Percentiles rank a stretch among this genome's conserved stretches.
Conservation (phyloP, 2,797 vertebrate species). For the Menidia menidia region DNA sequence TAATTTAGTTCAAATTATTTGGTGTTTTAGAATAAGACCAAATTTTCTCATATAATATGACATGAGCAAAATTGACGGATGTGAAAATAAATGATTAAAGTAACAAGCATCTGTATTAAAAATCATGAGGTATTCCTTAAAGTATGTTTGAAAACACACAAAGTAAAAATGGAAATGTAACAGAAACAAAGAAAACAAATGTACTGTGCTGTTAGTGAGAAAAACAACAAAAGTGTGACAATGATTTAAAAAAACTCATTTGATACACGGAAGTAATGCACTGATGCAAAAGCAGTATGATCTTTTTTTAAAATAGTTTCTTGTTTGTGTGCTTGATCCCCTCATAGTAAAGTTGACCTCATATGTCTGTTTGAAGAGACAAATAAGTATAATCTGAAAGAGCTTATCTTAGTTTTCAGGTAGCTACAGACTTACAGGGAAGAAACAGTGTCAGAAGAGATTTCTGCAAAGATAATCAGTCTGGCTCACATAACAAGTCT, state of each 20-base stretch:
- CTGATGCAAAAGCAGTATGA: neutral
- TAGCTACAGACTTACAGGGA: constrained; percentile 10
- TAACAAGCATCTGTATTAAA: neutral
- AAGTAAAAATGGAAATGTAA: neutral
- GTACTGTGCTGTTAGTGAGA: neutral
- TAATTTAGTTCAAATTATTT: neutral
- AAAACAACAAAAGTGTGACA: neutral
- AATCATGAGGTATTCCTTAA: neutral
- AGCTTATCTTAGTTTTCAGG: constrained; percentile 23
- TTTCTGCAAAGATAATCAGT: neutral
- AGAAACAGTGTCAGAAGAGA: constrained; percentile 15
- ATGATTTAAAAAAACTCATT: neutral
- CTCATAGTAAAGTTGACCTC: neutral
- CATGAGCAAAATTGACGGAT: neutral
- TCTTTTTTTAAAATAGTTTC: neutral
- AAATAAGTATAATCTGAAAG: constrained; percentile 7
- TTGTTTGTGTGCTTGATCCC: neutral
- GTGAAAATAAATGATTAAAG: neutral
- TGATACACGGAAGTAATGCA: neutral
- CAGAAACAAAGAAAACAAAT: neutral
- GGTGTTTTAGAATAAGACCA: neutral
- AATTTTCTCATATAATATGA: neutral
- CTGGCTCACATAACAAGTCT: neutral
- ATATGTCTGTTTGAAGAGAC: neutral
- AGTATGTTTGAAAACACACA: neutral